phyloP scores from a whole-genome alignment of 1,140 invertebrate genomes.

The Caerostris extrusa region DNA sequence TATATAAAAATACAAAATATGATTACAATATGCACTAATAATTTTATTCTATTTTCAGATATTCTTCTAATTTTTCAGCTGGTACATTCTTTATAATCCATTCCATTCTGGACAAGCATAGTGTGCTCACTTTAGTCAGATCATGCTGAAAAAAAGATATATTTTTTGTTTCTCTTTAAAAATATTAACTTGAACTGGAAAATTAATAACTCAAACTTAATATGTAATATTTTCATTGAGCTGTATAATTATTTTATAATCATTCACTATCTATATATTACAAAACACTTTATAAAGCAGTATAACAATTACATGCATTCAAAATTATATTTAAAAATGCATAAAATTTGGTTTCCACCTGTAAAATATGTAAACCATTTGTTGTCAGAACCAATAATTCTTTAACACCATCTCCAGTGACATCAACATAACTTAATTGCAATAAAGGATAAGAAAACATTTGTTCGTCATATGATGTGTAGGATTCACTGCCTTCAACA shows the following conservation, averaged over 20 bases:
- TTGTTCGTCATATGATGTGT: conserved; percentile 75
- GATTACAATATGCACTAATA: neutral
- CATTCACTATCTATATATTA: no score
- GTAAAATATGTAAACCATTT: conserved; percentile 87
- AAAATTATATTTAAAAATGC: no score
- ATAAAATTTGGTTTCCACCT: conserved; percentile 81
- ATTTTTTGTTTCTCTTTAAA: neutral
- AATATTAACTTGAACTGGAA: neutral
- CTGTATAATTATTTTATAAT: no score
- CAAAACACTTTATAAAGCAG: no score
- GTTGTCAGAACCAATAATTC: conserved; percentile 87
- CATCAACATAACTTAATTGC: conserved; percentile 85
- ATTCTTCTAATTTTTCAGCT: conserved; percentile 19
- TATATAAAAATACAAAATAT: neutral
- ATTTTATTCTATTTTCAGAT: conserved; percentile 12
- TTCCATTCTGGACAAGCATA: conserved; percentile 67
- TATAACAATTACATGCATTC: no score
- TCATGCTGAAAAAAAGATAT: conserved; percentile 64
- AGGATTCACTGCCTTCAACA: neutral
- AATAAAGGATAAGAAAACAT: conserved; percentile 85
- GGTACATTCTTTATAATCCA: conserved; percentile 48
- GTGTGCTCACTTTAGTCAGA: conserved; percentile 13
- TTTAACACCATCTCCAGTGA: conserved; percentile 87
- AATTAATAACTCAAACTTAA: no score
- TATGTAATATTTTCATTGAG: no score